Conservation (phyloP, 1,140 invertebrate genomes). For the Plectus sambesii region DNA sequence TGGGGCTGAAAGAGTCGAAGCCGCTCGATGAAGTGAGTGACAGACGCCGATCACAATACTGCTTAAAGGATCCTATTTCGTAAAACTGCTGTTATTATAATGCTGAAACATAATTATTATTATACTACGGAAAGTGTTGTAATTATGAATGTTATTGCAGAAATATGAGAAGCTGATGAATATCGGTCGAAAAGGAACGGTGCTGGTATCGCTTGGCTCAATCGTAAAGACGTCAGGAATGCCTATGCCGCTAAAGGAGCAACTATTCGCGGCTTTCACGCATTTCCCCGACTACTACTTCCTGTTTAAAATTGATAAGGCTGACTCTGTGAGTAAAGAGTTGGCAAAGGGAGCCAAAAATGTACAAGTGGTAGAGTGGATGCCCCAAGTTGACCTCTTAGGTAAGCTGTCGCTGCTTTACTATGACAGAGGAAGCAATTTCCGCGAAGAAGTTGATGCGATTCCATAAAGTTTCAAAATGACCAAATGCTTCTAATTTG, state of each 20-base stretch:
- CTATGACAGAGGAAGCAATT: too few relatives aligned
- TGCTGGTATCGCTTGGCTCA: conserved; percentile 21
- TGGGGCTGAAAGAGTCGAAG: conserved; percentile 18
- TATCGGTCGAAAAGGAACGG: conserved; percentile 21
- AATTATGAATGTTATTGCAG: conserved; percentile 4
- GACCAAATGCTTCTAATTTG: too few relatives aligned
- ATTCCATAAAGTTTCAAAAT: too few relatives aligned
- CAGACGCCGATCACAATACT: not conserved
- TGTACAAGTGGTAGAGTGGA: conserved; percentile 27
- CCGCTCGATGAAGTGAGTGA: conserved; percentile 16
- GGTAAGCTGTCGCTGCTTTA: conserved; percentile 22
- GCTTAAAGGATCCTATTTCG: too few relatives aligned
- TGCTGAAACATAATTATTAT: too few relatives aligned
- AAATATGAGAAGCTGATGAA: conserved; percentile 18
- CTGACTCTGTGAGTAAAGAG: conserved; percentile 11
- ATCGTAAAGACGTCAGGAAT: conserved; percentile 16
- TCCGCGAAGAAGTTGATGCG: too few relatives aligned
- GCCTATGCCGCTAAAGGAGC: not conserved
- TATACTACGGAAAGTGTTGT: too few relatives aligned
- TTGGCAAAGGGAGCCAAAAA: conserved; percentile 16
- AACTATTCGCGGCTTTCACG: conserved; percentile 4
- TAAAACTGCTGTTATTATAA: too few relatives aligned
- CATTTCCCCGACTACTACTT: conserved; percentile 23
- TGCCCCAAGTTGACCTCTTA: conserved; percentile 30
- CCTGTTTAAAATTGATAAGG: conserved; percentile 23